Evolutionary conservation across 2,888 invertebrate species (phyloP), one percentile per base, ranked within the genome.

Genomic region (Eumacrocentrus americanus): DNA sequence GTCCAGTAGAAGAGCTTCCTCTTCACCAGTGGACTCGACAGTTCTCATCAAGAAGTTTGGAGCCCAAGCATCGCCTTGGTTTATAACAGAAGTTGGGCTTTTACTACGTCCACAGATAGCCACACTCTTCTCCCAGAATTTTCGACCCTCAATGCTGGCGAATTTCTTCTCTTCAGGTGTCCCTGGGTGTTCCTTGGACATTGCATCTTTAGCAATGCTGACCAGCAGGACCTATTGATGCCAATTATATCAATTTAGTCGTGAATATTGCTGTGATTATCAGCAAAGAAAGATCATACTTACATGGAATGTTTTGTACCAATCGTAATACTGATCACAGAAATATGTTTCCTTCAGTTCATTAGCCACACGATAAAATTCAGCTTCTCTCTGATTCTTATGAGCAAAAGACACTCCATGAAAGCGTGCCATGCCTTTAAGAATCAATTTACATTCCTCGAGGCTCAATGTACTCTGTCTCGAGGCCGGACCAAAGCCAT

Each of bases 51-150:
- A 74, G 67, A 91, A 91, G 73, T 91, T 91, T n/a, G 89, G 89
- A 0, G 87, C 85, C 91, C 91, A 91, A 37, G 86, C 86, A 73
- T 91, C 91, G 0, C 91, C 91, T 60, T 91, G 90, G 0, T 85
- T 86, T 23, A 91, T 84, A 0, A 88, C 87, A 0, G 85, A 77
- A 23, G 81, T 77, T 38, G 75, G 73, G 2, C 70, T 72, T n/a
- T 83, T 79, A 14, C 73, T 70, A 67, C 58, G 64, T 1, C 46
- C 48, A 35, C 67, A 67, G 5, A 66, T 38, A 25, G 57, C 16
- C 3, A 46, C 23, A 22, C 61, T 65, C 18, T 54, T 62, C 2
- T 63, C 81, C 44, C 85, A 85, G 0, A 84, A 75, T 23, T 84
- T 83, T 0, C 85, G 84, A 0, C 83, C 79, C 3, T 84, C 79